Evolutionary conservation across 2,888 invertebrate genomes (phyloP), one percentile per base, ranked within the genome.

Genomic region (Himalopsyche anomala): DNA sequence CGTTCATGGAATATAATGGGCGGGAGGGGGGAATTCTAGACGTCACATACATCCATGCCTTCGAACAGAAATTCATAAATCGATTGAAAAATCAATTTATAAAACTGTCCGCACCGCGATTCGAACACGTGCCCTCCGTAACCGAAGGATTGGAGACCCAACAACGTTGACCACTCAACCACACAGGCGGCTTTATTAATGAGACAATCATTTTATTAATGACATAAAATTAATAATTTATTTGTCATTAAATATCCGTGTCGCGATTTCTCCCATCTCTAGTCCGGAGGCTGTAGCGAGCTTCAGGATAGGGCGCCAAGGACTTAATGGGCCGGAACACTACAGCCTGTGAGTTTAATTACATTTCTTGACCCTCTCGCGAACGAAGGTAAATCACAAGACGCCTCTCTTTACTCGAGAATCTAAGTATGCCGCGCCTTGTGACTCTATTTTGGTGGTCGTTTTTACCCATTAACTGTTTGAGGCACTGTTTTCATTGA

Each of bases 301-400:
- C 38, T 45, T 85, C 84, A 84, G 74, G 40, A 45, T 62, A 19
- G 62, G 62, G 62, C 62, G 62, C 62, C 62, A 62, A 62, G 62
- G 74, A 54, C 84, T 82, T 88, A 88, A 88, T 88, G 86, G 88
- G 74, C 86, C 86, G 84, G 88, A 88, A 88, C 88, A 80, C 86
- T 82, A 82, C 88, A 81, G 86, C 74, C 85, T 80, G 84, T 81
- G 74, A 88, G 80, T 87, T 88, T 88, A 88, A 88, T 88, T 88
- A 88, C 86, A 85, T 86, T 88, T 88, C 86, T 88, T 88, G 88
- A 88, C 88, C 88, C 88, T 85, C 62, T 28, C 69, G 84, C 74
- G 81, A 80, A 55, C 54, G 85, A 81, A 83, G 87, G 87, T 87
- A 87, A 87, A 87, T 87, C 86, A 87, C 87, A 55, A 74, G 69